A percentile compares a stretch with the other conserved stretches of the same genome.
Evolutionary conservation across 1,140 invertebrate genomes (phyloP).

Genomic region (Callitettix versicolor): DNA sequence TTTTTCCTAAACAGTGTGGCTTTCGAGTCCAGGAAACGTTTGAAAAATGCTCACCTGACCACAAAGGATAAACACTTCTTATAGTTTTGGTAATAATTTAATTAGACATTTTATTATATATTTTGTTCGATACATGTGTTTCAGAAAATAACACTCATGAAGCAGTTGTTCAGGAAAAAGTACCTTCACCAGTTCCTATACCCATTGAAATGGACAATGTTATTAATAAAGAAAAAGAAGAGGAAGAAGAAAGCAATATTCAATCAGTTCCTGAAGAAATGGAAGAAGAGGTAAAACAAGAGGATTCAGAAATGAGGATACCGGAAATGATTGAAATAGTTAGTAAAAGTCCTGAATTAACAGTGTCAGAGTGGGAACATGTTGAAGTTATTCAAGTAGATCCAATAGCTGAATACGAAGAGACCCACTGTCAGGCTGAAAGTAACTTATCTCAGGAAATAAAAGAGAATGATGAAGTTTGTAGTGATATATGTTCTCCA

Average conservation of each 20-base stretch:
- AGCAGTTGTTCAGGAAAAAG: slow-evolving; percentile 20
- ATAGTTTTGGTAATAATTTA: no score
- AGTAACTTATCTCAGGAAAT: not conserved
- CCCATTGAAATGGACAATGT: slow-evolving; percentile 18
- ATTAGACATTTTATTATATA: no score
- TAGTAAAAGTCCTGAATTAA: slow-evolving; percentile 3
- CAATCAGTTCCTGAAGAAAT: slow-evolving; percentile 22
- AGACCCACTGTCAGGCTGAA: not conserved
- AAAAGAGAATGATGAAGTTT: not conserved
- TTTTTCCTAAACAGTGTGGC: no score
- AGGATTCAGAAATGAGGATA: slow-evolving; percentile 18
- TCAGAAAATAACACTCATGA: slow-evolving; percentile 3
- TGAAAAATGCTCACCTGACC: no score
- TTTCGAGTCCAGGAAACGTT: no score
- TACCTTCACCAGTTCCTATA: not conserved
- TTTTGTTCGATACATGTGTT: not conserved
- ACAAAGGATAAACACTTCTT: no score
- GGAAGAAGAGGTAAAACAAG: slow-evolving; percentile 11
- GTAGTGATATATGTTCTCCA: no score
- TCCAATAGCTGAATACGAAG: slow-evolving; percentile 3
- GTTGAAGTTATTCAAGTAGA: slow-evolving; percentile 1
- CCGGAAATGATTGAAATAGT: slow-evolving; percentile 8
- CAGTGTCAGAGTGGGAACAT: slow-evolving; percentile 5
- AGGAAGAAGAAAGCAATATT: slow-evolving; percentile 19
- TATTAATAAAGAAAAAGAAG: slow-evolving; percentile 20